Base-by-base conservation (phyloP, 2,888 invertebrate genomes). In the Eledona agricola region DNA sequence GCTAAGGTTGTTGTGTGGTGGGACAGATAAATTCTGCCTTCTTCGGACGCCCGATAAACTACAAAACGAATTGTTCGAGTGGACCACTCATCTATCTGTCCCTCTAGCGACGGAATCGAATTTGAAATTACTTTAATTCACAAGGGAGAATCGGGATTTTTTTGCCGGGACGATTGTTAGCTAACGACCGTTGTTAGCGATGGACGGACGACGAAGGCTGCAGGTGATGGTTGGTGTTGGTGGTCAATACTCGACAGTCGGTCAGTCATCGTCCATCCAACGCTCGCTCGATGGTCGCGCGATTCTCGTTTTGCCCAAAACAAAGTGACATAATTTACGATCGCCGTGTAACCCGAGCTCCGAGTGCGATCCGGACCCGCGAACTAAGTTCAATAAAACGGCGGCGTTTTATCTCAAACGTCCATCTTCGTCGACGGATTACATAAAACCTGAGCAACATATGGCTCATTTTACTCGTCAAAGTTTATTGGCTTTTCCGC, bases 51-150 rank as follows among this genome's bases (percentile, higher is more conserved):
- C 65, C 64, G 66, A 70, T 70, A 68, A 66, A 69, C 63, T 59
- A 61, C 64, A 58, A 60, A 73, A 72, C 73, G 72, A 64, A 69
- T 71, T 74, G 76, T 70, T 64, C 70, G 68, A 65, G 69, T 74
- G 73, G 70, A 74, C 75, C 75, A 75, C 75, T 76, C 75, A 77
- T 77, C 75, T 76, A 74, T 75, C 75, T 74, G 75, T 76, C 75
- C 76, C 76, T 76, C 74, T 71, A 71, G 73, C 73, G 74, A 72
- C 73, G 74, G 75, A 76, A 76, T 77, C 77, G 77, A 77, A 77
- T 77, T 76, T 76, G 76, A 76, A 77, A 77, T 77, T 76, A 76
- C 75, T 77, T 77, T 77, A 77, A 77, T 77, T 77, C 77, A 72
- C 76, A 71, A 72, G 77, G 76, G 76, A 77, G 74, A 71, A 71